phyloP scores from a whole-genome alignment of 2,113 vertebrate genomes.

The Calcarius ornatus region DNA sequence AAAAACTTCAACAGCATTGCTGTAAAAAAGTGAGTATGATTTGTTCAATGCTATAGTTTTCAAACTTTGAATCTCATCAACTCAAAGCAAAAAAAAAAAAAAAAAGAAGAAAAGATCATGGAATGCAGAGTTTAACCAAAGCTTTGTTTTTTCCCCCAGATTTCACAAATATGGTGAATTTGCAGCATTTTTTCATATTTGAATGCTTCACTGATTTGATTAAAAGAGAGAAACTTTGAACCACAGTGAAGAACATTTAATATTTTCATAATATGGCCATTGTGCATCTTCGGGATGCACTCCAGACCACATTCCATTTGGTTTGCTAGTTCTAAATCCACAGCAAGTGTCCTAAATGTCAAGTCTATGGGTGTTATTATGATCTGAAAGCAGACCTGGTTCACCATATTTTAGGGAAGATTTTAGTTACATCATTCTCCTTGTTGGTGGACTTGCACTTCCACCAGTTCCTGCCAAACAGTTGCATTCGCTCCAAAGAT shows the following conservation, averaged over 20 bases:
- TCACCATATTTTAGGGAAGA: background rate
- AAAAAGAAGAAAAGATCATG: background rate
- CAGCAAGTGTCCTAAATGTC: background rate
- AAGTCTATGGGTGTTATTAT: background rate
- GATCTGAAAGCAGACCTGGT: background rate
- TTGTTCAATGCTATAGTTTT: background rate
- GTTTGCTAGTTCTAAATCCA: background rate
- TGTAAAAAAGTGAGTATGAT: background rate
- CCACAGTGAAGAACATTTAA: background rate
- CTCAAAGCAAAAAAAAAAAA: background rate
- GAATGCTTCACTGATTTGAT: background rate
- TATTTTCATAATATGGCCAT: background rate
- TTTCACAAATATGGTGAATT: background rate
- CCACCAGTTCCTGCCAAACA: background rate
- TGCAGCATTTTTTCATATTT: background rate
- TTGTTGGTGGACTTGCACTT: background rate
- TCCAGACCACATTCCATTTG: background rate
- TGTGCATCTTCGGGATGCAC: background rate
- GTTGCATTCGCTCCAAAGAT: background rate
- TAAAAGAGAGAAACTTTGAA: background rate
- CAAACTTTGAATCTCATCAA: background rate
- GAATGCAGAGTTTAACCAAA: background rate
- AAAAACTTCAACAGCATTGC: background rate
- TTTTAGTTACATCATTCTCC: background rate
- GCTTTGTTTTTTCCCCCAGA: fast-evolving